Evolutionary conservation across 2,888 invertebrate genomes (phyloP).

Genomic region (Drosophila longiperda): DNA sequence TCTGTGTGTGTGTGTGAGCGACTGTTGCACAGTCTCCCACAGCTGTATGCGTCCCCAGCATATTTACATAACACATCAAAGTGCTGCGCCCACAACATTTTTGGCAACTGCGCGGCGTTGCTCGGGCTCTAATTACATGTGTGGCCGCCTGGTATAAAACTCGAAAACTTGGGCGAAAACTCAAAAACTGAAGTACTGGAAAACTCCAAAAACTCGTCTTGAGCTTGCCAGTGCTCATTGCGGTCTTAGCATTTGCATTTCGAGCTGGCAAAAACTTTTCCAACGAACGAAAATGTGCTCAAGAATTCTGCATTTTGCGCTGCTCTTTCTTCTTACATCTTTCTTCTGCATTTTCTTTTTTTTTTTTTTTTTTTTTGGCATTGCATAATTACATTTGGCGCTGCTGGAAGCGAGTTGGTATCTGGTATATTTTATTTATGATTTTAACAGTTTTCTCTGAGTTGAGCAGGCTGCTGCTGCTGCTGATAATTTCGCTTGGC

Average conservation of each 20-base stretch:
- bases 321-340: slow-evolving; percentile 3
- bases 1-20: slow-evolving; percentile 2
- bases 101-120: slow-evolving; percentile 69
- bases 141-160: slow-evolving; percentile 46
- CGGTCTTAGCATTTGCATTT: slow-evolving; percentile 75
- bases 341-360: background rate
- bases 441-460: slow-evolving; percentile 44
- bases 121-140: slow-evolving; percentile 78
- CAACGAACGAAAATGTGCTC: slow-evolving; percentile 58
- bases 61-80: slow-evolving; percentile 52
- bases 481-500: slow-evolving; percentile 63
- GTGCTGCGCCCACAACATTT: slow-evolving; percentile 75
- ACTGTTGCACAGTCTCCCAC: slow-evolving; percentile 42
- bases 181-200: background rate
- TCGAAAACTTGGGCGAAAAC: slow-evolving; percentile 31
- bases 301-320: slow-evolving; percentile 15
- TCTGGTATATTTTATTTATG: slow-evolving; percentile 73
- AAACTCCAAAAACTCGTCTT: slow-evolving; percentile 51
- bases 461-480: slow-evolving; percentile 22
- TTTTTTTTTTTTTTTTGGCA: background rate
- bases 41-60: slow-evolving; percentile 14
- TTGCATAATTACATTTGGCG: slow-evolving; percentile 64
- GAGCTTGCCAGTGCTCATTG: slow-evolving; percentile 71
- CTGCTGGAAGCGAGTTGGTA: slow-evolving; percentile 15
- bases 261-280: slow-evolving; percentile 57